Evolutionary conservation across 2,113 vertebrate species (phyloP).

Genomic region (Rafetus swinhoei): DNA sequence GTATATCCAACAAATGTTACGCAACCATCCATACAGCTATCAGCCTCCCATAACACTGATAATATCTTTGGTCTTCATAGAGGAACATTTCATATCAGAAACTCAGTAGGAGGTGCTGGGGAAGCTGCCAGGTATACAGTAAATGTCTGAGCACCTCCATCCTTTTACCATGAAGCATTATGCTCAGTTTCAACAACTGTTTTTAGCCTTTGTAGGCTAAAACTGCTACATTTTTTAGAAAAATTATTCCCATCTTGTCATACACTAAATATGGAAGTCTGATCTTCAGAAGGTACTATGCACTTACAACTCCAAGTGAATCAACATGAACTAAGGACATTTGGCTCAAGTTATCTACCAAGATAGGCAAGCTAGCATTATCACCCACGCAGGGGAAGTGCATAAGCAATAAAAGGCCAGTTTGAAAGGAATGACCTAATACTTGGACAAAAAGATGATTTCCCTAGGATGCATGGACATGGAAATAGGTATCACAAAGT

Average conservation of each 20-base stretch:
- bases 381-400: background rate
- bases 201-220: background rate
- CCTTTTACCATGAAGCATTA: background rate
- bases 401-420: background rate
- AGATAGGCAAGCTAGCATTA: too few relatives aligned
- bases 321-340: background rate
- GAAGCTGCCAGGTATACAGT: background rate
- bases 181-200: background rate
- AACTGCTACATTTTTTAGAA: background rate
- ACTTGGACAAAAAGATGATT: background rate
- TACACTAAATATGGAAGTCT: background rate
- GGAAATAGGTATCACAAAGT: background rate
- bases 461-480: background rate
- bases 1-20: background rate
- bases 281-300: background rate
- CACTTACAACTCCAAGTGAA: background rate
- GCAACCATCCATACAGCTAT: background rate
- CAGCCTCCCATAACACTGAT: background rate
- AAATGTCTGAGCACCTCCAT: background rate
- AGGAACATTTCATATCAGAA: background rate
- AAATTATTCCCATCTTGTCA: background rate
- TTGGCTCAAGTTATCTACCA: background rate
- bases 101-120: background rate
- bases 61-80: background rate
- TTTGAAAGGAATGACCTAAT: background rate